A percentile compares a stretch with the other conserved stretches of the same genome.
Conservation (phyloP, 2,113 vertebrate species). For the Epinephelus moara region DNA sequence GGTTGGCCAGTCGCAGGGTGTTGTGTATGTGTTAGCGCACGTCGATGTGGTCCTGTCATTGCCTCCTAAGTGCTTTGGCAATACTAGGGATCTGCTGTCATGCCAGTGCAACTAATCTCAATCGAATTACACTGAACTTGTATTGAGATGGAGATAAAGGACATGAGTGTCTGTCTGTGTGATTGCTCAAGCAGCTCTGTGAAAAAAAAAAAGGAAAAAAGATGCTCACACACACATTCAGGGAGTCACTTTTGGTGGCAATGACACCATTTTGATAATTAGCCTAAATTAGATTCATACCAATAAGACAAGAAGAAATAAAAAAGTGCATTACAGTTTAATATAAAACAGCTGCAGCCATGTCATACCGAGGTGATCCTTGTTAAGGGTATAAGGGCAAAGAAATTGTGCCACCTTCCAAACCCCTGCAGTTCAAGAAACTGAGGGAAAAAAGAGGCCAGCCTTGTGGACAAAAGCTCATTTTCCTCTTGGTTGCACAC, state of each 20-base stretch:
- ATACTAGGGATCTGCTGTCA: conserved; percentile 85
- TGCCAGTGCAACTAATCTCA: conserved; percentile 84
- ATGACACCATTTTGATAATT: conserved; percentile 32
- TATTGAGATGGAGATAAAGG: conserved; percentile 78
- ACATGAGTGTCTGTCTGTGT: conserved; percentile 67
- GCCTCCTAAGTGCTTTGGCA: conserved; percentile 86
- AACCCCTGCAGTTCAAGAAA: conserved; percentile 71
- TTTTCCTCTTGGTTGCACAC: conserved; percentile 84
- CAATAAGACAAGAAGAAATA: conserved; percentile 21
- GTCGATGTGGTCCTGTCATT: conserved; percentile 84
- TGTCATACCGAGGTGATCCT: conserved; percentile 57
- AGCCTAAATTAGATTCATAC: conserved; percentile 21
- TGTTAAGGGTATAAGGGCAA: conserved; percentile 62
- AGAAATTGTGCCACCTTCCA: conserved; percentile 68
- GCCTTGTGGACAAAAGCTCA: conserved; percentile 82
- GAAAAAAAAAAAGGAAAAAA: not conserved
- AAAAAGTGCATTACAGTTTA: conserved; percentile 30
- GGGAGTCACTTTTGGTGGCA: conserved; percentile 18
- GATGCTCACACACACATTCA: not conserved
- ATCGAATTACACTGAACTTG: conserved; percentile 83
- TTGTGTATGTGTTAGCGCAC: conserved; percentile 75
- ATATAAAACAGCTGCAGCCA: conserved; percentile 36
- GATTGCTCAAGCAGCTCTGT: conserved; percentile 62
- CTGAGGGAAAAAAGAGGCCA: conserved; percentile 63
- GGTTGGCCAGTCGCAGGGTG: conserved; percentile 55